Conservation (phyloP, 2,113 vertebrate genomes). For the Peromyscus maniculatus region DNA sequence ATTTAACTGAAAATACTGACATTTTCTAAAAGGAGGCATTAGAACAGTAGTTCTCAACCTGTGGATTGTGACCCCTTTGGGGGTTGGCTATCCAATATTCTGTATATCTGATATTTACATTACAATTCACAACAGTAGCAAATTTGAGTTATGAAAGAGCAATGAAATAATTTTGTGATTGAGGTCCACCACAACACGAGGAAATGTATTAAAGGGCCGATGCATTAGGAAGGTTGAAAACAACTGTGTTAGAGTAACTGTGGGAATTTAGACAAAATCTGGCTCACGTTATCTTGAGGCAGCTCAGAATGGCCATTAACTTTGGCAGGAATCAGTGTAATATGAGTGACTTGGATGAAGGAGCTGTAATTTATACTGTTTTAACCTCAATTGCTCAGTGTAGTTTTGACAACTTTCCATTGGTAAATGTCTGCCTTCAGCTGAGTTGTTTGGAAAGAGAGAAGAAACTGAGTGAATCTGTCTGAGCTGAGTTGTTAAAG, state of each 20-base stretch:
- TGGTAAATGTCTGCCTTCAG: slow-evolving; percentile 69
- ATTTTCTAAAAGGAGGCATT: not conserved
- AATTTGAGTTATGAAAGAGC: not conserved
- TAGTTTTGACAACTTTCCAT: slow-evolving; percentile 64
- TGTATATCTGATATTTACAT: not conserved
- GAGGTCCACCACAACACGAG: not conserved
- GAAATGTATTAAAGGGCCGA: not conserved
- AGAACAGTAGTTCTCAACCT: not conserved
- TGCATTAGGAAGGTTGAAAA: not conserved
- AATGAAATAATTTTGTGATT: not conserved
- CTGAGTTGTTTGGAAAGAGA: slow-evolving; percentile 32
- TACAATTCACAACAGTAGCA: not conserved
- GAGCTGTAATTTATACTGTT: slow-evolving; percentile 66
- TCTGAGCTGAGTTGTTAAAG: slow-evolving; percentile 56
- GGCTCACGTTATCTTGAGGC: slow-evolving; percentile 42
- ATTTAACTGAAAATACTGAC: not conserved
- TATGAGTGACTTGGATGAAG: slow-evolving; percentile 63
- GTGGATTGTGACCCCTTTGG: not conserved
- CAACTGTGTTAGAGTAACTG: not conserved
- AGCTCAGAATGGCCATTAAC: slow-evolving; percentile 65
- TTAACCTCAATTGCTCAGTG: slow-evolving; percentile 70
- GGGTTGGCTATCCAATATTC: not conserved
- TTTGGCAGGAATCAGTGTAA: slow-evolving; percentile 58
- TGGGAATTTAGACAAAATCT: not conserved
- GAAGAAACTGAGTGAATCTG: slow-evolving; percentile 9